These are phyloP conservation scores for Euphydryas editha DNA, from an alignment of 2,888 invertebrate species.

Conservation along the genomic window DNA sequence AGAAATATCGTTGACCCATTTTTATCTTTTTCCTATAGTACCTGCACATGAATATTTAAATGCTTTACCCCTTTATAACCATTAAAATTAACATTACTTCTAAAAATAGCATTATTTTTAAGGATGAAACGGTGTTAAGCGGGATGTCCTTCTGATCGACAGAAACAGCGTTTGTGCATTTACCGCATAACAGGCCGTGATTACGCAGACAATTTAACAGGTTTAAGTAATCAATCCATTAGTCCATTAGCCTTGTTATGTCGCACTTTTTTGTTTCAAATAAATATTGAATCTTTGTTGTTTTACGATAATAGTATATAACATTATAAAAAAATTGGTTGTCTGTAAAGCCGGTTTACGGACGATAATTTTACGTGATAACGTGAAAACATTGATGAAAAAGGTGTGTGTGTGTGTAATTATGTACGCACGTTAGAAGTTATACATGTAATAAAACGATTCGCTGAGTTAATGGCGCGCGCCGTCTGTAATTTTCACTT, in stretches of 20 bases:
- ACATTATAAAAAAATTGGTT: no score
- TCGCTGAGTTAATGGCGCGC: no score
- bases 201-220: constrained; percentile 58
- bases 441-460: no score
- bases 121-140: constrained; percentile 23
- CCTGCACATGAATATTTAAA: constrained; percentile 40
- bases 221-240: constrained; percentile 55
- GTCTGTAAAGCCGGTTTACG: no score
- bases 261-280: constrained; percentile 45
- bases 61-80: constrained; percentile 29
- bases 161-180: constrained; percentile 71
- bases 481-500: no score
- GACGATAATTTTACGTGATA: no score
- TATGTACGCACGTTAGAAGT: no score
- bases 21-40: constrained; percentile 31
- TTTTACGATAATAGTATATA: no score
- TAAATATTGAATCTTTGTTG: no score
- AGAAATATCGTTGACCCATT: constrained; percentile 23
- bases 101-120: constrained; percentile 38
- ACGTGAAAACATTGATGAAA: no score
- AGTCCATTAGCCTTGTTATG: constrained; percentile 68
- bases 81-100: constrained; percentile 36
- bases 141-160: constrained; percentile 48
- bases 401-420: no score
- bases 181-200: constrained; percentile 55